These are phyloP conservation scores for Seladonia tumulorum DNA, from an alignment of 2,888 invertebrate genomes.

Conservation along the genomic window DNA sequence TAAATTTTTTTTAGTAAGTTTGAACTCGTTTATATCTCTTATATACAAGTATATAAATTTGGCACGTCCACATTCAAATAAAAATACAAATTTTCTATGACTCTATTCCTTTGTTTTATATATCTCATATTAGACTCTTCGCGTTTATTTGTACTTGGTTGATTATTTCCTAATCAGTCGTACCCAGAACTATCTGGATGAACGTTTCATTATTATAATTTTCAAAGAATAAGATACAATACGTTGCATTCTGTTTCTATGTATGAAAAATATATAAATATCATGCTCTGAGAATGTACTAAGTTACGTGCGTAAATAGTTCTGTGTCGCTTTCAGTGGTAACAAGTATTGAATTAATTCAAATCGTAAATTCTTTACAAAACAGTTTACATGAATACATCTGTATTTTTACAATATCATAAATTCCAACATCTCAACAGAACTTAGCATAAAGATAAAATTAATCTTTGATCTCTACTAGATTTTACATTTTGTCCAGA, in stretches of 20 bases:
- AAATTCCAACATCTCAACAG: constrained; percentile 20
- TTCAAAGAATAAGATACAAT: constrained; percentile 15
- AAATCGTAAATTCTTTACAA: constrained; percentile 25
- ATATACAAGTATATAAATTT: constrained; percentile 42
- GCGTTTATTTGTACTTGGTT: constrained; percentile 42
- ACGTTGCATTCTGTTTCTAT: neutral
- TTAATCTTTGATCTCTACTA: constrained; percentile 27
- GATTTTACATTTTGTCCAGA: constrained; percentile 13
- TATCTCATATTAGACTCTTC: constrained; percentile 17
- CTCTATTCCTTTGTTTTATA: constrained; percentile 25
- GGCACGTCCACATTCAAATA: constrained; percentile 11
- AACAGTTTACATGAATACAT: constrained; percentile 29
- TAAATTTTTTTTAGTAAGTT: constrained; percentile 23
- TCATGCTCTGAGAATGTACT: neutral
- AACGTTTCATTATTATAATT: constrained; percentile 3
- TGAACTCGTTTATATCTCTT: constrained; percentile 24
- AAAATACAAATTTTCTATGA: constrained; percentile 9
- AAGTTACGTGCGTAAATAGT: constrained; percentile 17
- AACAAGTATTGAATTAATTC: constrained; percentile 28
- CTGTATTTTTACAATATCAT: constrained; percentile 28
- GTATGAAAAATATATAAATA: constrained; percentile 36
- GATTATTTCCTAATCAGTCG: constrained; percentile 55
- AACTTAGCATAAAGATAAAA: constrained; percentile 41
- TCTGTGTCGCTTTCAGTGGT: constrained; percentile 11
- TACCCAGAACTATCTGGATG: constrained; percentile 29